phyloP scores from a whole-genome alignment of 2,113 vertebrate genomes.

The Nothocercus julius region DNA sequence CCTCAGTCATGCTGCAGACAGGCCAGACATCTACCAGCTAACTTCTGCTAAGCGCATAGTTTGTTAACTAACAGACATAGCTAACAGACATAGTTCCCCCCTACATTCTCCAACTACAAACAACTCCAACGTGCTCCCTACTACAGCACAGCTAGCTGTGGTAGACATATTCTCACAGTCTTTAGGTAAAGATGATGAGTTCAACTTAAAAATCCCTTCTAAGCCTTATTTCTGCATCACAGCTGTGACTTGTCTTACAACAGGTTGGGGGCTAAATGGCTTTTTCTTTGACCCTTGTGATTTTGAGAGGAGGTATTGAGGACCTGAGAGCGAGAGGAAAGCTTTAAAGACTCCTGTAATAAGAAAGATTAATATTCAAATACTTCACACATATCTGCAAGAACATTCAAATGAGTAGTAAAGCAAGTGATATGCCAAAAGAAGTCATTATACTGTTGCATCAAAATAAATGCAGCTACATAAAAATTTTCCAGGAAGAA shows the following conservation, averaged over 20 bases:
- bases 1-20: background rate
- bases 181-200: background rate
- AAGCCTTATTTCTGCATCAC: background rate
- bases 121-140: too few relatives aligned
- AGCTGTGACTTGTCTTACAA: background rate
- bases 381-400: background rate
- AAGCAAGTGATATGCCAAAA: background rate
- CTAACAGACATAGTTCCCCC: background rate
- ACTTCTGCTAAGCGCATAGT: background rate
- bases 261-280: background rate
- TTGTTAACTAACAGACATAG: background rate
- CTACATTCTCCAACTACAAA: background rate
- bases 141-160: background rate
- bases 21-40: background rate
- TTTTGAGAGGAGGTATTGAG: background rate
- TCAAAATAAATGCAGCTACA: background rate
- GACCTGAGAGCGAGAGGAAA: background rate
- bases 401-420: background rate
- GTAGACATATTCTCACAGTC: background rate
- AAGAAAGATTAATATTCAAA: background rate
- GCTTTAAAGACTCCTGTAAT: background rate
- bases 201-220: background rate
- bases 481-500: background rate
- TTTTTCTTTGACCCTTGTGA: background rate
- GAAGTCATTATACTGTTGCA: background rate